These are phyloP conservation scores for Eupeodes latifasciatus DNA, from an alignment of 2,888 invertebrate species.

Conservation along the genomic window DNA sequence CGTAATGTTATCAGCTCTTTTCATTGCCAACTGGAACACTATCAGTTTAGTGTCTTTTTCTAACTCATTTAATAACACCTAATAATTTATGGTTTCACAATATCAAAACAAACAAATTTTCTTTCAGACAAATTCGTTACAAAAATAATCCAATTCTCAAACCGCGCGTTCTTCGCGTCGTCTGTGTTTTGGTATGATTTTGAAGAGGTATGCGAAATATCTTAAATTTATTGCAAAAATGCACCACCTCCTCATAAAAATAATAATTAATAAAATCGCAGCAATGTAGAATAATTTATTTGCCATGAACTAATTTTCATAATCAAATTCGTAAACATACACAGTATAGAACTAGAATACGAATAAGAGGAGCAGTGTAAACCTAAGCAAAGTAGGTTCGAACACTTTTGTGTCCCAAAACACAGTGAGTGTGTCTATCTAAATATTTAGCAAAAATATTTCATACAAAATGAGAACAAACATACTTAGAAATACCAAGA, in stretches of 20 bases:
- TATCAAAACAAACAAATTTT: neutral
- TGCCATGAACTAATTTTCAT: constrained; percentile 69
- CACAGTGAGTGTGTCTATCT: constrained; percentile 29
- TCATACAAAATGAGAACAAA: constrained; percentile 53
- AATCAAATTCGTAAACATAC: constrained; percentile 61
- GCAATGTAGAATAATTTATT: constrained; percentile 32
- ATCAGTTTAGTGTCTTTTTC: neutral
- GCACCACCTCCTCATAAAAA: neutral
- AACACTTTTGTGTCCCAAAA: neutral
- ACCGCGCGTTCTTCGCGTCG: no score
- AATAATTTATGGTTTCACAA: neutral
- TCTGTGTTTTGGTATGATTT: neutral
- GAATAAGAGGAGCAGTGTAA: neutral
- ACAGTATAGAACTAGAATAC: neutral
- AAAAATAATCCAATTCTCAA: constrained; percentile 1
- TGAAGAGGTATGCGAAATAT: neutral
- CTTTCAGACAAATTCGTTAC: neutral
- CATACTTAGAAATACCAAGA: neutral
- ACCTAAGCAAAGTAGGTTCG: neutral
- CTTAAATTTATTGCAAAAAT: constrained; percentile 27
- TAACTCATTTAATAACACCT: neutral
- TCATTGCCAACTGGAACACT: neutral
- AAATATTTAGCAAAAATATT: constrained; percentile 69
- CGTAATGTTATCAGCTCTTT: neutral
- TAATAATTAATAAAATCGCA: neutral